Base-by-base conservation (phyloP, 2,113 vertebrate species). In the Hippocampus mohnikei region DNA sequence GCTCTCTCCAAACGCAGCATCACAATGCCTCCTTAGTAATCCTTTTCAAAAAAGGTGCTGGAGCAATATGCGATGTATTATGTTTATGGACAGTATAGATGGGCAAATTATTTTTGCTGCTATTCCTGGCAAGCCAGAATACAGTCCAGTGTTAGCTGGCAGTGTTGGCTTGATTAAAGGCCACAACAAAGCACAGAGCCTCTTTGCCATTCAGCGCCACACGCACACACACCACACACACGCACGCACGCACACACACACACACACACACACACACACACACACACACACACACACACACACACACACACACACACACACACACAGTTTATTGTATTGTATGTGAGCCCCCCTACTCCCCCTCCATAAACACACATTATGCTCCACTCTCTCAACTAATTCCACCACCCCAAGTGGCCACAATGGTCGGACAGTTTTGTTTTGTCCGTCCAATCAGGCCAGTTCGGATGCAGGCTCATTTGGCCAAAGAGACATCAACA, bases 1-100 rank as follows among this genome's bases (percentile, higher is more conserved):
- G 75, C 21, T 80, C 56, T 85, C 61, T 85, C 80, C 76, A 78
- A 78, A 61, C 64, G 85, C 4, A 88, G 75, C 84, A 88, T 78
- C 88, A 88, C 89, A 84, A 48, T 69, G 69, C 71, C 79, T 88
- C 72, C 73, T 67, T 70, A 69, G 69, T 80, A 77, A 78, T 86
- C 80, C 84, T 81, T 61, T 68, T 73, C 70, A 66, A 67, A 61
- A 33, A 58, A 68, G 33, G 52, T 55, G 52, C 52, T 23, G 48
- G 18, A 50, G 48, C 18, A 50, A 50, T 62, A 41, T 20, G 29
- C 23, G 8, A 27, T 41, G 20, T 41, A 21, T 63, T n/a, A 27
- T 63, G 61, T 63, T 42, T 59, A 59, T 29, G 25, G 29, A 29
- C 25, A 59, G 25, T 29, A 59, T 9, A n/a, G 50, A 52, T 52